Percentiles rank a stretch among this genome's conserved stretches.
Evolutionary conservation across 2,797 vertebrate species (phyloP).

Genomic region (Pteronotus mesoamericanus): DNA sequence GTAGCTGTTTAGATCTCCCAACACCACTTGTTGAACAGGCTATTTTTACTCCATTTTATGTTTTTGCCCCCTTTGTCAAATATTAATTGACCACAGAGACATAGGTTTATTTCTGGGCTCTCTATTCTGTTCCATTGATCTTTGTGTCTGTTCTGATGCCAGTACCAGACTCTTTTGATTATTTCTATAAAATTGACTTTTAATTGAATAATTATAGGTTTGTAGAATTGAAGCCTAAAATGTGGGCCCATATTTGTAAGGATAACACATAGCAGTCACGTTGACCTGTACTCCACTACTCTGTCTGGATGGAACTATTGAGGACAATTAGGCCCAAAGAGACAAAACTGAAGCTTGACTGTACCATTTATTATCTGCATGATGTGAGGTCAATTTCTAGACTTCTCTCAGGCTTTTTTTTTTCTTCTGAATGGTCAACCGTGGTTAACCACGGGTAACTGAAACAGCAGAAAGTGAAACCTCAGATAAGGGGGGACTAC

Average conservation of each 20-base stretch:
- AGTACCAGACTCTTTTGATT: too few relatives aligned
- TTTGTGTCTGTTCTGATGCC: too few relatives aligned
- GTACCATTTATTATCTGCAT: neutral
- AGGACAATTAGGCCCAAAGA: neutral
- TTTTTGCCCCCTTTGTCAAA: too few relatives aligned
- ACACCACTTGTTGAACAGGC: too few relatives aligned
- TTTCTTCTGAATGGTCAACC: neutral
- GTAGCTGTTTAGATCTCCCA: too few relatives aligned
- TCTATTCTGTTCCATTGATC: too few relatives aligned
- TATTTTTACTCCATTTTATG: too few relatives aligned
- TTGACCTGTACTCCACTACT: neutral
- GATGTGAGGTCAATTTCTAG: neutral
- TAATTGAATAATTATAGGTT: neutral
- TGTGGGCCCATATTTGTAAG: neutral
- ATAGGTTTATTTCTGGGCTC: too few relatives aligned
- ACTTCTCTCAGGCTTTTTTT: neutral
- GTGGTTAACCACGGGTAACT: neutral
- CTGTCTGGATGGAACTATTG: neutral
- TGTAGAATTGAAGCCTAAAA: neutral
- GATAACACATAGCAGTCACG: neutral
- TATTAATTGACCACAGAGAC: too few relatives aligned
- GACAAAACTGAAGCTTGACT: neutral
- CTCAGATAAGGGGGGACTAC: neutral
- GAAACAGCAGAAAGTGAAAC: neutral
- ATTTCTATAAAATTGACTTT: neutral